Base-by-base conservation (phyloP, 2,113 vertebrate genomes). In the Gymnarchus niloticus region DNA sequence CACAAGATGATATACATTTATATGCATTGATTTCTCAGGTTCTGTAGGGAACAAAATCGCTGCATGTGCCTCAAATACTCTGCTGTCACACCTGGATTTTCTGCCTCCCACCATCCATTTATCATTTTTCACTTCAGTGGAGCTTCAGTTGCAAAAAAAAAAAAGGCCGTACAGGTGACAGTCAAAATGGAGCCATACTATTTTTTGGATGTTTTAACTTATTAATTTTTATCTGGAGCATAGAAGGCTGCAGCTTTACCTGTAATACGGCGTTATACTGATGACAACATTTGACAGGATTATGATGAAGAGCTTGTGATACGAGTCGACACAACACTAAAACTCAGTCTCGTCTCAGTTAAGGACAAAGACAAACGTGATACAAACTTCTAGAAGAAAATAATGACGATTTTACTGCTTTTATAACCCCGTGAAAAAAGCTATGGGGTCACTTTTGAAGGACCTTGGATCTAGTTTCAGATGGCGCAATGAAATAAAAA, bases 401-500 rank as follows among this genome's bases (percentile, higher is more conserved):
- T 1, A n/a, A 81, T 12, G 7, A 7, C 3, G 7, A 8, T 41
- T 52, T 51, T 17, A 1, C 48, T 17, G 37, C n/a, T 12, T 37
- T 65, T 52, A 73, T 41, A 1, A 41, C 46, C 23, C 19, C 21
- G 41, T n/a, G 46, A 23, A 78, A 76, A 69, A 78, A 73, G n/a
- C 19, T 14, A 33, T 56, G 77, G 17, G 10, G 65, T 83, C 77
- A 56, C 56, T 69, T 80, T 56, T 84, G 81, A 82, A 77, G 65
- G 46, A 49, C 28, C 56, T 19, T 59, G 44, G 44, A 44, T 19
- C 25, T 14, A 59, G 85, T 84, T 78, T 88, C 86, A 88, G 88
- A 87, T 73, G 83, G 82, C 85, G 69, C 28, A 9, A 48, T 87
- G 85, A 88, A 83, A 81, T 86, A 56, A 83, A 73, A 73, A 73